Percentiles rank a stretch among this genome's conserved stretches.
These are phyloP conservation scores for Lordiphosa collinella DNA, from an alignment of 1,140 invertebrate genomes.

Conservation along the genomic window DNA sequence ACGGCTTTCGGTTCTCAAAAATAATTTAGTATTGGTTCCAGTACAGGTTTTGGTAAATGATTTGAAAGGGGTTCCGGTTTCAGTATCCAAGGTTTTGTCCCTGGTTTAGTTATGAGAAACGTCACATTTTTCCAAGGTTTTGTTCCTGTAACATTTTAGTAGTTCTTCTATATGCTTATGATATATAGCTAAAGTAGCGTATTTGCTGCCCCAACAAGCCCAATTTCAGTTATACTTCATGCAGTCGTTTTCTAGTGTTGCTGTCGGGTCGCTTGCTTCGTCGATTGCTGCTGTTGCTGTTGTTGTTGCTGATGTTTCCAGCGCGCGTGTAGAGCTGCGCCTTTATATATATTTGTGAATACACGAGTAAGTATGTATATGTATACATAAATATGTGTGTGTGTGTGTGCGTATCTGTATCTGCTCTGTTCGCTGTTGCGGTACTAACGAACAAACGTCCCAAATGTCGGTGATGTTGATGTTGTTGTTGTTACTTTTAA, in stretches of 20 bases:
- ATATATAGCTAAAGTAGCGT: constrained; percentile 24
- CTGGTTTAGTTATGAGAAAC: no score
- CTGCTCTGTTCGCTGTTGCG: constrained; percentile 61
- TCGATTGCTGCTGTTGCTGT: constrained; percentile 10
- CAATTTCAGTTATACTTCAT: constrained; percentile 46
- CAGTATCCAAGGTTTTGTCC: no score
- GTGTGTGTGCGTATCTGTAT: constrained; percentile 50
- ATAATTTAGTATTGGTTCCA: no score
- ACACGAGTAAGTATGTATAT: constrained; percentile 12
- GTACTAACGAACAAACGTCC: constrained; percentile 66
- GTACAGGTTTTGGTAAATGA: no score
- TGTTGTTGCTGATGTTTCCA: constrained; percentile 49
- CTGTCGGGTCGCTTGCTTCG: constrained; percentile 24
- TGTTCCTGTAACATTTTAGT: no score
- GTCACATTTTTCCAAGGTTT: no score
- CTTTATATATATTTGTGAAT: constrained; percentile 33
- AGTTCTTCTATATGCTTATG: not conserved
- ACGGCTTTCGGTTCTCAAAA: no score
- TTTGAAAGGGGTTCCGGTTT: no score
- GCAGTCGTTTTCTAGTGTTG: constrained; percentile 44
- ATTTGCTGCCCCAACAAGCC: constrained; percentile 32
- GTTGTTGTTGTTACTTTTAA: constrained; percentile 28
- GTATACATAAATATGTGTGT: constrained; percentile 18
- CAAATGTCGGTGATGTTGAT: constrained; percentile 58
- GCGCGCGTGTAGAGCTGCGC: constrained; percentile 62